phyloP scores from a whole-genome alignment of 2,113 vertebrate species.

The Cyanocitta stelleri region DNA sequence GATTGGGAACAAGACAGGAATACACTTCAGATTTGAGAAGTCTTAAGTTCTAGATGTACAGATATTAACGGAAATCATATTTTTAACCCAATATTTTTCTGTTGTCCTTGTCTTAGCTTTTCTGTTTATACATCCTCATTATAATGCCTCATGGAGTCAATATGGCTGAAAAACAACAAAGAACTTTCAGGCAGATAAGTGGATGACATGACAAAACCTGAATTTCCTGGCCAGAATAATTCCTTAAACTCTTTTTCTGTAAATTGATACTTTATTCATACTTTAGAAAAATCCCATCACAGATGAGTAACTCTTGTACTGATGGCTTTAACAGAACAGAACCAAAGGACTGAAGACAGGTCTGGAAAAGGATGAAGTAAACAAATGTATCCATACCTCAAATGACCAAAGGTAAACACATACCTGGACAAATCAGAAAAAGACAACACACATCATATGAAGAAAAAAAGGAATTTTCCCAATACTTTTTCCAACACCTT shows the following conservation, averaged over 20 bases:
- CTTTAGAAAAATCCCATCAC: not conserved
- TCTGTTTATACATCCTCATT: not conserved
- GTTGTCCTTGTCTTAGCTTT: not conserved
- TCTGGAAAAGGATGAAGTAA: not conserved
- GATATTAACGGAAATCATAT: not conserved
- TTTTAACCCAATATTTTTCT: not conserved
- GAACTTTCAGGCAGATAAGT: not conserved
- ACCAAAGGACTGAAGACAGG: not conserved
- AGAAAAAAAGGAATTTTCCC: not conserved
- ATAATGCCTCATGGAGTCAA: not conserved
- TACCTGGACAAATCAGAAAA: not conserved
- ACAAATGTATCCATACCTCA: not conserved
- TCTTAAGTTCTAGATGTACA: not conserved
- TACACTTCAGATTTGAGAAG: not conserved
- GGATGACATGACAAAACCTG: not conserved
- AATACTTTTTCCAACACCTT: not conserved
- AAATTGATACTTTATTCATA: not conserved
- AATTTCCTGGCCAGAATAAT: not conserved
- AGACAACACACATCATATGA: not conserved
- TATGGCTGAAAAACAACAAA: not conserved
- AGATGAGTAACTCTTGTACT: not conserved
- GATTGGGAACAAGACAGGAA: not conserved
- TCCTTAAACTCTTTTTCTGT: not conserved
- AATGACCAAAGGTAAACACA: not conserved
- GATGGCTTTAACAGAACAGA: not conserved